A percentile compares a stretch with the other conserved stretches of the same genome.
These are phyloP conservation scores for Tauraco erythrolophus DNA, from an alignment of 2,113 vertebrate species.

Conservation along the genomic window DNA sequence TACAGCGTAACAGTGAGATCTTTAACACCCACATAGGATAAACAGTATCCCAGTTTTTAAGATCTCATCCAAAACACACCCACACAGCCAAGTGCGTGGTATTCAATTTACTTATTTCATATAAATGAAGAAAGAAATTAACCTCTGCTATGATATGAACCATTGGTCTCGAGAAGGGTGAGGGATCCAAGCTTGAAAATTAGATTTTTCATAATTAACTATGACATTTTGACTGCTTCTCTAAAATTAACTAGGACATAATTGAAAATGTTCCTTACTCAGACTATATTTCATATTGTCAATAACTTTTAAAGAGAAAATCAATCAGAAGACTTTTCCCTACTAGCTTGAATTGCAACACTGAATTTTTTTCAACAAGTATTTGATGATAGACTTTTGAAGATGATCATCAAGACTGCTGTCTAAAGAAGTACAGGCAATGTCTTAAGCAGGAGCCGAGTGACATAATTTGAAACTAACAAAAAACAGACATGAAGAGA, in stretches of 20 bases:
- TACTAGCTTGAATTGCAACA: rapidly evolving
- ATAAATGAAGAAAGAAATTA: not conserved
- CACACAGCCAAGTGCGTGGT: not conserved
- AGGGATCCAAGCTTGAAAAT: not conserved
- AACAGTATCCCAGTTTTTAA: slow-evolving; percentile 23
- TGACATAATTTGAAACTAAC: not conserved
- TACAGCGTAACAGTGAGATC: not conserved
- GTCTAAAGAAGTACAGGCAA: not conserved
- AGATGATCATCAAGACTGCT: not conserved
- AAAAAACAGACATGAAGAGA: not conserved
- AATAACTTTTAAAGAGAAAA: slow-evolving; percentile 22
- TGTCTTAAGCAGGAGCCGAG: not conserved
- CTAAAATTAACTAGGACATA: not conserved
- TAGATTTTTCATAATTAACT: not conserved
- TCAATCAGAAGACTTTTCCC: not conserved
- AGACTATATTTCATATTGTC: not conserved
- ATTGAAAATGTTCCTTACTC: not conserved
- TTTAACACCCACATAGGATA: slow-evolving; percentile 15
- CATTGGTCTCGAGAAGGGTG: rapidly evolving
- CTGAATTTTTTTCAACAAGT: not conserved
- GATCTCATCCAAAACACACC: slow-evolving; percentile 27
- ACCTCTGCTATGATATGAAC: not conserved
- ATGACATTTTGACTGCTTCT: not conserved
- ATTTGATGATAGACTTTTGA: not conserved
- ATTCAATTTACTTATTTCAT: not conserved